Base-by-base conservation (phyloP, 1,140 invertebrate species). In the Globodera rostochiensis region DNA sequence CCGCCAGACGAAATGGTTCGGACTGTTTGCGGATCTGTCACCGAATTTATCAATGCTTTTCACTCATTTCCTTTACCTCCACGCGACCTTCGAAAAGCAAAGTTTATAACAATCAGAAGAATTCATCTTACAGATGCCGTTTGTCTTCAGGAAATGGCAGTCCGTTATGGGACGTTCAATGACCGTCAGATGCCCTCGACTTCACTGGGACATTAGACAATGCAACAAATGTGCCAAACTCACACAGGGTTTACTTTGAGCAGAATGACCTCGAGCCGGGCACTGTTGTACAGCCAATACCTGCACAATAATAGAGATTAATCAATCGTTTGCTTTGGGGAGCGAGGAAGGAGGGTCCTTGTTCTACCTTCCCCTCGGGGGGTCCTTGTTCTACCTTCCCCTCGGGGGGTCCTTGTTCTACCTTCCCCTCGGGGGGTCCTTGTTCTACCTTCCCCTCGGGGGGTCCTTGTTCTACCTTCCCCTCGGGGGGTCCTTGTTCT, bases 251-350 rank as follows among this genome's bases (percentile, higher is more conserved):
- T 87, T 7, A 87, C 77, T 66, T 74, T 57, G 11, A 86, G 69
- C n/a, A 86, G 13, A 66, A 86, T 46, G 53, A 86, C 85, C 79
- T 86, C 85, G 45, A 86, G 77, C 66, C 83, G 81, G 47, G 85
- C 85, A 36, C 73, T 57, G 80, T 86, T 86, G 69, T 86, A 86
- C 13, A 86, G 83, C 85, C 85, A 86, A 64, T 86, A 86, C 69
- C 84, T 87, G 25, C 64, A 77, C 79, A 85, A 78, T 15, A 21
- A 84, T 73, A n/a, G 66, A 25, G 21, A 0, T 36, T 36, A 36
- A 36, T 36, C 25, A 1, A 36, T 36, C 25, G 25, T 36, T 36
- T 36, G 25, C 25, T 36, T 36, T 0, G 25, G 2, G 25, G 25
- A 2, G 25, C 25, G 25, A 2, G 25, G 2, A 2, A 2, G 25